phyloP scores from a whole-genome alignment of 2,888 invertebrate species.

The Didymodactylos carnosus region DNA sequence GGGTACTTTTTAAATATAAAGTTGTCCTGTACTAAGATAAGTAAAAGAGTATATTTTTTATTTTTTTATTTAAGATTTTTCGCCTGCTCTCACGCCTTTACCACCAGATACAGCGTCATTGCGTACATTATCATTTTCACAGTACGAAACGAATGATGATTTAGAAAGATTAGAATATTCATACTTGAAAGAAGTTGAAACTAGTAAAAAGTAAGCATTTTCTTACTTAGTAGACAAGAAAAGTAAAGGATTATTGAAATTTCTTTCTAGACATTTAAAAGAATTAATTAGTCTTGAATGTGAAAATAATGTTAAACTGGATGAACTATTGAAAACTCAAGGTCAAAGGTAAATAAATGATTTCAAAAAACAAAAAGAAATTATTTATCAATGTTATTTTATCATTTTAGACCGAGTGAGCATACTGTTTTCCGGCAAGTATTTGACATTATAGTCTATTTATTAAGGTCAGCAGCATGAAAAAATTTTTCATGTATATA shows the following conservation, averaged over 20 bases:
- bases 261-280: background rate
- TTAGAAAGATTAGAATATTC: background rate
- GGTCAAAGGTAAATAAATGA: background rate
- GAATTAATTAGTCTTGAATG: background rate
- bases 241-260: too few relatives aligned
- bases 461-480: background rate
- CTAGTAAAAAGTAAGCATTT: background rate
- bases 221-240: too few relatives aligned
- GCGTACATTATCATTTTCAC: background rate
- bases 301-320: background rate
- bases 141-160: background rate
- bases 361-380: background rate
- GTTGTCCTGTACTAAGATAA: background rate
- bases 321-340: background rate
- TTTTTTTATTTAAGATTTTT: background rate
- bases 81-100: background rate
- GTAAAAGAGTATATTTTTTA: background rate
- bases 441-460: background rate
- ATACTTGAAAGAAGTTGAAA: background rate
- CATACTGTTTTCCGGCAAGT: background rate
- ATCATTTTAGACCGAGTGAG: background rate
- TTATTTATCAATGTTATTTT: background rate
- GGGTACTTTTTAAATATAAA: background rate
- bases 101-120: background rate
- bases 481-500: too few relatives aligned